Base-by-base conservation (phyloP, 2,113 vertebrate species). In the Rhinichthys klamathensis region DNA sequence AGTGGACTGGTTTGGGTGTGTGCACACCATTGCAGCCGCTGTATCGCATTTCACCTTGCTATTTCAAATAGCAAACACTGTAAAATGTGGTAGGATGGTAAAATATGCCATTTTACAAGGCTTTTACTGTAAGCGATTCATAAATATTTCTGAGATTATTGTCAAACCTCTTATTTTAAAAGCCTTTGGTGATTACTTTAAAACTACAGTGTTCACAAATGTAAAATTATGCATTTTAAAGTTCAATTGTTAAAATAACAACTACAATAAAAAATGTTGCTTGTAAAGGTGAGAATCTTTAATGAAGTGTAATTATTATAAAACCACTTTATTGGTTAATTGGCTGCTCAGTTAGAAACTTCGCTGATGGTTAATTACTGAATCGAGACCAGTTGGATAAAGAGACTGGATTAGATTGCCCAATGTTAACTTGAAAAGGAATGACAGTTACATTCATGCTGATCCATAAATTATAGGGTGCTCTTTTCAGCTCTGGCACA, bases 391-490 rank as follows among this genome's bases (percentile, higher is more conserved):
- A 78, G 72, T 61, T 30, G 41, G 79, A 84, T 86, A 83, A 25
- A 84, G 88, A 56, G 56, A 70, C 49, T 78, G 61, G 32, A 63
- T 77, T 72, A 27, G 65, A 69, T 78, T 54, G 85, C 81, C 81
- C 23, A 69, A 73, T 73, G 73, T 87, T 84, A 89, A 88, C 80
- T 8, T 56, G 44, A 91, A 83, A 76, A 27, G 81, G 83, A 88
- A 72, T 32, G 80, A 60, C 65, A 58, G 89, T 88, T 89, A 76
- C 58, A 76, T 82, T 89, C 80, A 63, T 80, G 69, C 83, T 38
- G 46, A 89, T 92, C 84, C 89, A 91, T 92, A 91, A 86, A 89
- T 90, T 69, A 89, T 90, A 89, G 86, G 83, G 69, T 86, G 86
- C 87, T 87, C 88, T 88, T 90, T 78, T 89, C 15, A 44, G 49